A percentile compares a stretch with the other conserved stretches of the same genome.
Evolutionary conservation across 2,888 invertebrate genomes (phyloP).

Genomic region (Caradrina clavipalpis): DNA sequence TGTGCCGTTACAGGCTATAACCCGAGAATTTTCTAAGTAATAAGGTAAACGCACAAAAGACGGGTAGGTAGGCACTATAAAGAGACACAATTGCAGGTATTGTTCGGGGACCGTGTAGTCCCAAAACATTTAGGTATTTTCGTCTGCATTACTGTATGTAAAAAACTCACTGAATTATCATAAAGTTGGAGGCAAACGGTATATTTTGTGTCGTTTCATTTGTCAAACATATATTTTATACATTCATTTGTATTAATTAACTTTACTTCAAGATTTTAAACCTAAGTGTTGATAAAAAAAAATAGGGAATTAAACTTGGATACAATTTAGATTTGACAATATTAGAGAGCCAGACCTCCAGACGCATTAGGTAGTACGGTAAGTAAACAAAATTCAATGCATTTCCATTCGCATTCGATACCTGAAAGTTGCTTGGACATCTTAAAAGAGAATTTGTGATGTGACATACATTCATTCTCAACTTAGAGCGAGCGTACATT

Average conservation of each 20-base stretch:
- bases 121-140: conserved; percentile 48
- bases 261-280: not conserved
- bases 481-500: no score
- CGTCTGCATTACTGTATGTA: conserved; percentile 28
- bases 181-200: conserved; percentile 4
- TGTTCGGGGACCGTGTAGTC: conserved; percentile 56
- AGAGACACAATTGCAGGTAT: conserved; percentile 56
- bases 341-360: no score
- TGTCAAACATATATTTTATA: not conserved
- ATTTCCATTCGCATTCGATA: no score
- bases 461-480: no score
- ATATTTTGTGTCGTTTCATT: not conserved
- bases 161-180: conserved; percentile 36
- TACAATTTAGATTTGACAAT: no score
- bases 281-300: no score
- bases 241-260: not conserved
- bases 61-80: conserved; percentile 18
- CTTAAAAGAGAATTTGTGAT: no score
- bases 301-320: no score
- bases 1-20: not conserved
- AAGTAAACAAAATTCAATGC: no score
- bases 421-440: no score
- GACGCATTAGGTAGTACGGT: no score
- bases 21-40: conserved; percentile 14
- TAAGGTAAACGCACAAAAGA: conserved; percentile 21